A percentile compares a stretch with the other conserved stretches of the same genome.
Conservation (phyloP, 2,797 vertebrate genomes). For the Garrulus glandarius region DNA sequence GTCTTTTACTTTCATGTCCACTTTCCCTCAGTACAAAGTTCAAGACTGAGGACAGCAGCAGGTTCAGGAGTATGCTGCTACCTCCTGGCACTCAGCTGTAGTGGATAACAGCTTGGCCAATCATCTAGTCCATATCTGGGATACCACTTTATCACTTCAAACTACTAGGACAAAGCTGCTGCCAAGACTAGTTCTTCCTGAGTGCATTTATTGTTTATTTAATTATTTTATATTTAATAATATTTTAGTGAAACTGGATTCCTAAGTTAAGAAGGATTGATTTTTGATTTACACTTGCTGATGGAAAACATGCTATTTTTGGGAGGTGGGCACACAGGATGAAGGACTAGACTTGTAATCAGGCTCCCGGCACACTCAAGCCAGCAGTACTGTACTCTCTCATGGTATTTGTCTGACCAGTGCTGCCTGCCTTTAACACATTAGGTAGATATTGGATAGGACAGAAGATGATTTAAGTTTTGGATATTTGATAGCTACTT, state of each 20-base stretch:
- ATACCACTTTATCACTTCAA: background rate
- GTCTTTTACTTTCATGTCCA: background rate
- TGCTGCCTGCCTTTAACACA: background rate
- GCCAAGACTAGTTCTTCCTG: background rate
- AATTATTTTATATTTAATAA: background rate
- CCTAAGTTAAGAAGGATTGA: background rate
- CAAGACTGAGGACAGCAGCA: background rate
- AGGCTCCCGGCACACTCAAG: background rate
- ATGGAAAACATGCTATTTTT: background rate
- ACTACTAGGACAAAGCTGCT: background rate
- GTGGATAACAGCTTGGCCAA: background rate
- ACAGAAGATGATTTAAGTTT: background rate
- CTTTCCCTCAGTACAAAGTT: background rate
- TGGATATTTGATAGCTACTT: background rate
- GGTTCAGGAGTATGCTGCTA: fast-evolving
- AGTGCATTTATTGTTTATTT: background rate
- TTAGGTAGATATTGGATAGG: background rate
- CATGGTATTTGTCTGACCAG: background rate
- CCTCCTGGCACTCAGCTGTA: background rate
- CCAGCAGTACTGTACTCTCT: background rate
- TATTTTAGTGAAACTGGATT: background rate
- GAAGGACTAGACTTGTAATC: background rate
- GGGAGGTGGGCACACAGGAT: background rate
- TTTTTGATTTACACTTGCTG: background rate
- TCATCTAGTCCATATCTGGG: background rate